A percentile compares a stretch with the other conserved stretches of the same genome.
Conservation (phyloP, 2,888 invertebrate genomes). For the Philhelius pedissequus region DNA sequence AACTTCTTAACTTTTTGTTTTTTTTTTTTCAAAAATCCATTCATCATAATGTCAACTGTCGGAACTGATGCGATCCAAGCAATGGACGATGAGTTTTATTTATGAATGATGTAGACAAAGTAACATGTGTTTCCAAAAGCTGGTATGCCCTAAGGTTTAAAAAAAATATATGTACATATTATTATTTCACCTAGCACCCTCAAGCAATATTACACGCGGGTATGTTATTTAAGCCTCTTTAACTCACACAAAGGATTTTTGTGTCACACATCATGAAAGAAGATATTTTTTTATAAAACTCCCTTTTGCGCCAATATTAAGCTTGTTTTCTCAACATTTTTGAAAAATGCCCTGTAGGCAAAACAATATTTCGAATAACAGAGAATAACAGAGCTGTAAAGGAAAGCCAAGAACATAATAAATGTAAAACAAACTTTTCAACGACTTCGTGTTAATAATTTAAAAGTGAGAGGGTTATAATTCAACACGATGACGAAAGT, state of each 20-base stretch:
- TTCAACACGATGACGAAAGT: not conserved
- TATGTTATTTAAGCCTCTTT: not conserved
- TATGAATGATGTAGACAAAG: not conserved
- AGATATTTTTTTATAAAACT: not conserved
- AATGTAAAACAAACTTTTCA: not conserved
- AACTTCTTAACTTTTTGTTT: too few species aligned
- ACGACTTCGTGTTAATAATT: not conserved
- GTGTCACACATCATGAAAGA: not conserved
- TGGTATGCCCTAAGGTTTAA: not conserved
- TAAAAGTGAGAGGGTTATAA: not conserved
- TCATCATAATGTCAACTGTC: not conserved
- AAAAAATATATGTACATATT: not conserved
- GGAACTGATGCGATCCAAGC: not conserved
- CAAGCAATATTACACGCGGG: not conserved
- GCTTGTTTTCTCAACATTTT: not conserved
- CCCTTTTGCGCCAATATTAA: not conserved
- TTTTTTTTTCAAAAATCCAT: not conserved
- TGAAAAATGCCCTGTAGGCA: not conserved
- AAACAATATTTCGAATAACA: not conserved
- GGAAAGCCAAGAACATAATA: not conserved
- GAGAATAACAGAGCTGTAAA: not conserved
- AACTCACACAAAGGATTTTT: not conserved
- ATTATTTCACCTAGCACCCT: not conserved
- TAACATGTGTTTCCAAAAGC: not conserved
- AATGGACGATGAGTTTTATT: not conserved